Conservation (phyloP, 2,113 vertebrate species). For the Sinocyclocheilus maitianheensis region DNA sequence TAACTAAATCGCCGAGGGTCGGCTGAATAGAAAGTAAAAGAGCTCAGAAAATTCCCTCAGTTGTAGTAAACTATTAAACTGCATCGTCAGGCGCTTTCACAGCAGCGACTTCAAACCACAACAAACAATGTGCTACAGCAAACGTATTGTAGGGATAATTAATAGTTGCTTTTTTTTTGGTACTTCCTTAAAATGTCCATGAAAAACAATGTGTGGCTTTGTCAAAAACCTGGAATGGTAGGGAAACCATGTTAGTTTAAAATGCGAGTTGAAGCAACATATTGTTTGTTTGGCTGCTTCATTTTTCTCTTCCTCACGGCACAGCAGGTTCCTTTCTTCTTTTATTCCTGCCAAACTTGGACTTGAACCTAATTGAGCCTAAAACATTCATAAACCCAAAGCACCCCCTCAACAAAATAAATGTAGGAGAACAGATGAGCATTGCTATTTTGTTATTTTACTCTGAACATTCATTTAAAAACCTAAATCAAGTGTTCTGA, state of each 20-base stretch:
- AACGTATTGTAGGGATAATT: slow-evolving; percentile 2
- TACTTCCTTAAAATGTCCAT: background rate
- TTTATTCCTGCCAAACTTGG: background rate
- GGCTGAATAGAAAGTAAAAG: background rate
- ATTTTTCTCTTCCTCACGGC: background rate
- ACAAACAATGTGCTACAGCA: background rate
- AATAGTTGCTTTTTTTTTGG: background rate
- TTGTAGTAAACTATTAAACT: slow-evolving; percentile 14
- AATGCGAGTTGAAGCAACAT: background rate
- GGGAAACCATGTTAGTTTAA: background rate
- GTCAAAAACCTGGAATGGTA: background rate
- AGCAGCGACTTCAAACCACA: background rate
- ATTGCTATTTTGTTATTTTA: background rate
- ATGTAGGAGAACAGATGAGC: background rate
- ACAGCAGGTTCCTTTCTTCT: background rate
- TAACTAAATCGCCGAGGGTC: background rate
- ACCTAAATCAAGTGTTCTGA: background rate
- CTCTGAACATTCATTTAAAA: background rate
- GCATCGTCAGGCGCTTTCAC: background rate
- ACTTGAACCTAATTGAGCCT: background rate
- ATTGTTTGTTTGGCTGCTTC: background rate
- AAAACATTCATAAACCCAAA: background rate
- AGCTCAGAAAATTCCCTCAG: background rate
- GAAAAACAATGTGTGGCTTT: background rate
- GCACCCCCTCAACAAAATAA: background rate